Percentiles rank a stretch among this genome's conserved stretches.
phyloP scores from a whole-genome alignment of 2,113 vertebrate species.

The Onychorhynchus coronatus region DNA sequence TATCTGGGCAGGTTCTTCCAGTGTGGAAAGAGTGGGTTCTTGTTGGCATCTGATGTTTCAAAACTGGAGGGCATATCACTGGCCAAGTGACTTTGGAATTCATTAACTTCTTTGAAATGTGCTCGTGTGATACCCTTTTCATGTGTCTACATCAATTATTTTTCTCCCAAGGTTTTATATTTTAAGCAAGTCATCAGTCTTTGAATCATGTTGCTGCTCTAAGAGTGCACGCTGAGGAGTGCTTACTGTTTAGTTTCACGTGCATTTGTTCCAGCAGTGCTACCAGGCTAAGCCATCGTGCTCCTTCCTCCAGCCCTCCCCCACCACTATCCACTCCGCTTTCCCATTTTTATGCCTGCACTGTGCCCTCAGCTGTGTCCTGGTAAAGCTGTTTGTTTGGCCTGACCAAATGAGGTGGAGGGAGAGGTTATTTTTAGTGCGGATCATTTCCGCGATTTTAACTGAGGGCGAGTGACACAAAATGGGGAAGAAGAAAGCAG shows the following conservation, averaged over 20 bases:
- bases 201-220: not conserved
- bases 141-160: not conserved
- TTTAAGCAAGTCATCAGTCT: not conserved
- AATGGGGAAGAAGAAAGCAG: not conserved
- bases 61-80: not conserved
- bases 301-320: not conserved
- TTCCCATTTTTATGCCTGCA: not conserved
- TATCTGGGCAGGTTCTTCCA: not conserved
- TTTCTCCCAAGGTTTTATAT: not conserved
- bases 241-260: not conserved
- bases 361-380: not conserved
- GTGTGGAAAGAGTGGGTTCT: not conserved
- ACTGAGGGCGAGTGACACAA: not conserved
- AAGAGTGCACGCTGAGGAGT: not conserved
- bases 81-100: not conserved
- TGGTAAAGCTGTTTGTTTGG: not conserved
- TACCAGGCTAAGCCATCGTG: not conserved
- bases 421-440: conserved; percentile 1
- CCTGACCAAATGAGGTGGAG: not conserved
- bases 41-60: not conserved
- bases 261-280: not conserved
- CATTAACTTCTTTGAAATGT: not conserved
- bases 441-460: not conserved
- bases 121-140: not conserved
- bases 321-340: not conserved